Evolutionary conservation across 2,888 invertebrate genomes (phyloP), one percentile per base, ranked within the genome.

Genomic region (Chrysolina oricalcia): DNA sequence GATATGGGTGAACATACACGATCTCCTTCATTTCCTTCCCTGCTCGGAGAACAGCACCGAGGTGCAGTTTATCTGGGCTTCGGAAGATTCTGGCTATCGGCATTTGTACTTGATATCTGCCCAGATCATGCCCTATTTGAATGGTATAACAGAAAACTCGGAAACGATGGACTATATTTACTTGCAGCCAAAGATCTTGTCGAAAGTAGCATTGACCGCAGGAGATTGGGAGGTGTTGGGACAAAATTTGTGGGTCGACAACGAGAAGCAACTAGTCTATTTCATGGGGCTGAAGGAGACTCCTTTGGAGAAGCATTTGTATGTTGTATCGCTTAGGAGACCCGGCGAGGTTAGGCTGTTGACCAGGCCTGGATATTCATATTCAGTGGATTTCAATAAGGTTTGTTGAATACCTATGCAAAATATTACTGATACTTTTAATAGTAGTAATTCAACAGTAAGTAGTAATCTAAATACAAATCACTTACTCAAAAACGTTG

Each of bases 181-280:
- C 83, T 81, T 90, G 53, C 89, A 90, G 21, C 94, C 95, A 0
- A 92, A 93, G 83, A 91, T 95, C 77, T 86, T 93, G 71, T 93
- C 93, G 75, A 94, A 94, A 87, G 68, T 68, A 13, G 92, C 95
- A 0, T 90, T 98, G 82, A 98, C 98, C 0, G 92, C 92, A 15
- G 98, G 98, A 0, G 95, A 97, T n/a, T 98, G 98, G 98, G 97
- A 97, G 88, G 96, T 98, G 19, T 90, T 96, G 84, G 94, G 95
- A 40, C 92, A 93, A 77, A 94, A 94, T 89, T 91, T 98, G 70
- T 98, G 97, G 96, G 95, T 98, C 48, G 97, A 98, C 88, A 92
- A 92, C 77, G 87, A 90, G 4, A 91, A 93, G 78, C 92, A 94
- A 75, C 90, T 98, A 75, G 95, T 98, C 1, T 98, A 97, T 90